A percentile compares a stretch with the other conserved stretches of the same genome.
phyloP scores from a whole-genome alignment of 2,113 vertebrate genomes.

The Oenanthe melanoleuca region DNA sequence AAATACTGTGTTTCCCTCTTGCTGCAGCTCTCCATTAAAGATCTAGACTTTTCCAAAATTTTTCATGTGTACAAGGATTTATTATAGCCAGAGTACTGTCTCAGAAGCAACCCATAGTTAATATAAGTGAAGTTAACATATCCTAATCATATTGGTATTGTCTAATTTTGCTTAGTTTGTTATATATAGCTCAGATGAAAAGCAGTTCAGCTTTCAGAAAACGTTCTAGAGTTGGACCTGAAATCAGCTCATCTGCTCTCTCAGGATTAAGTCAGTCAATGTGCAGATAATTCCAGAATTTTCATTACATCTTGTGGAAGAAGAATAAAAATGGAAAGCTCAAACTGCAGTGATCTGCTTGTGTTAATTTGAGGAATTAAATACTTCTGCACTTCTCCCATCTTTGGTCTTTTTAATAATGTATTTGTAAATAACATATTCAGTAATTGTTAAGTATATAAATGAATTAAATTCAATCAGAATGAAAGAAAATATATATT shows the following conservation, averaged over 20 bases:
- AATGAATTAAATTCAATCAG: neutral
- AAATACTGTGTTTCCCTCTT: neutral
- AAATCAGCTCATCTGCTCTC: neutral
- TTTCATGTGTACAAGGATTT: neutral
- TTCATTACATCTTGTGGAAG: neutral
- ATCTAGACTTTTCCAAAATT: neutral
- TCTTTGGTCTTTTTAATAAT: neutral
- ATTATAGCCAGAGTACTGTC: neutral
- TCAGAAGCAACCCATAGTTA: neutral
- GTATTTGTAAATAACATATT: neutral
- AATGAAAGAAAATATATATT: neutral
- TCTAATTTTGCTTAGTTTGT: neutral
- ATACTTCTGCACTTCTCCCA: neutral
- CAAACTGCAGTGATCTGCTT: neutral
- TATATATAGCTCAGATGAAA: neutral
- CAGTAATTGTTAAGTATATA: neutral
- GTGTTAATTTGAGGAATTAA: neutral
- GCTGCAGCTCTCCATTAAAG: neutral
- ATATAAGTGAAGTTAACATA: neutral
- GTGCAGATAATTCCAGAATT: neutral
- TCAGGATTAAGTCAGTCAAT: neutral
- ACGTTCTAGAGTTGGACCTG: neutral
- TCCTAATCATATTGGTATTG: neutral
- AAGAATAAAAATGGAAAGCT: neutral
- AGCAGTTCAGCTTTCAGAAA: neutral